phyloP scores from a whole-genome alignment of 2,888 invertebrate species.

The Steinernema carpocapsae region DNA sequence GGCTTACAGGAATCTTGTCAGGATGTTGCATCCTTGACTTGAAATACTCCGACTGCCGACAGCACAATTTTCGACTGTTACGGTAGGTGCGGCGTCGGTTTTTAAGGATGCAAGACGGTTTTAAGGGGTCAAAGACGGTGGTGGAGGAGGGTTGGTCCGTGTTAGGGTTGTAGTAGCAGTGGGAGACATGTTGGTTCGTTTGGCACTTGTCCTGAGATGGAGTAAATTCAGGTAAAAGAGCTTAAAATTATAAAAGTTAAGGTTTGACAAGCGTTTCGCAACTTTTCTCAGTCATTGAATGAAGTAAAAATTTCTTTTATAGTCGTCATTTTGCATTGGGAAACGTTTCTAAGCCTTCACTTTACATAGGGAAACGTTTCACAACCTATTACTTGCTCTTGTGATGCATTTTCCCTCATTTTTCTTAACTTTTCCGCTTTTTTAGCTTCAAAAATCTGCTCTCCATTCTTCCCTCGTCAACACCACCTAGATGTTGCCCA shows the following conservation, averaged over 20 bases:
- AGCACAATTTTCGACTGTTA: slow-evolving; percentile 22
- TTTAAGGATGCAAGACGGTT: background rate
- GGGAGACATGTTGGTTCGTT: slow-evolving; percentile 17
- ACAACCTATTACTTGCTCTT: background rate
- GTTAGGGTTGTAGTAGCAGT: slow-evolving; percentile 22
- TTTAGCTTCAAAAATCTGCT: background rate
- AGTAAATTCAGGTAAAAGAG: background rate
- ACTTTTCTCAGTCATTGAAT: background rate
- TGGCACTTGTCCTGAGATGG: background rate
- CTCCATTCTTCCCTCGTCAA: no score
- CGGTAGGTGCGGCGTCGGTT: slow-evolving; percentile 22
- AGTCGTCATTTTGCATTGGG: background rate
- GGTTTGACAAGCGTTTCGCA: no score
- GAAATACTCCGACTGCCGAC: slow-evolving; percentile 31
- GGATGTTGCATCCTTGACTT: slow-evolving; percentile 15
- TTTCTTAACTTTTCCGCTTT: background rate
- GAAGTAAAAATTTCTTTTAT: background rate
- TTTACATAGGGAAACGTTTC: background rate
- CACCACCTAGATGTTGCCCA: background rate
- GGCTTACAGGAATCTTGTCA: slow-evolving; percentile 29
- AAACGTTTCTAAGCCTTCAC: background rate
- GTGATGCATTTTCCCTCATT: background rate
- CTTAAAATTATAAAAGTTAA: background rate
- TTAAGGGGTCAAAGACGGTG: slow-evolving; percentile 17
- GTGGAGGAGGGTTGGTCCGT: background rate